A percentile compares a stretch with the other conserved stretches of the same genome.
These are phyloP conservation scores for Motacilla alba DNA, from an alignment of 2,113 vertebrate species.

Conservation along the genomic window DNA sequence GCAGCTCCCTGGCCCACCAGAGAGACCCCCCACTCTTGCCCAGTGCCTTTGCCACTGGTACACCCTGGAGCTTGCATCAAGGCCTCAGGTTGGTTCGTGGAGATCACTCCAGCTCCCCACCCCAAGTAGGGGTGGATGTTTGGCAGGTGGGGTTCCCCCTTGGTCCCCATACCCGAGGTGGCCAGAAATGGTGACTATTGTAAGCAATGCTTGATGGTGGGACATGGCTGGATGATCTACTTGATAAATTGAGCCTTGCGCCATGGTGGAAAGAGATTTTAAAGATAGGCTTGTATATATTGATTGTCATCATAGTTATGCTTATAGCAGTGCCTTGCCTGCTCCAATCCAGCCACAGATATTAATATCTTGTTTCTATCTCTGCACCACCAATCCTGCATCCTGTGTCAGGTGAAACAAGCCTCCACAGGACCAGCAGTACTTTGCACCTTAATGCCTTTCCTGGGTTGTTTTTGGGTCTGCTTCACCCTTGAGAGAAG, in stretches of 20 bases:
- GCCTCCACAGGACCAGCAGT: neutral
- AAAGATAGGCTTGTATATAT: neutral
- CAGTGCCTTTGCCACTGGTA: neutral
- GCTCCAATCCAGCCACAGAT: neutral
- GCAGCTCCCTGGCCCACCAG: neutral
- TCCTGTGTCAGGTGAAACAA: neutral
- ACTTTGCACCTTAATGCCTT: neutral
- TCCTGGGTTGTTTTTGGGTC: neutral
- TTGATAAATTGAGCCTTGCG: neutral
- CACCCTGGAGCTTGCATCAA: neutral
- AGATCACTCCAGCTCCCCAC: neutral
- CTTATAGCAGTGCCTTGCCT: neutral
- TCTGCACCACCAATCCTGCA: neutral
- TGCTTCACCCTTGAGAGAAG: neutral
- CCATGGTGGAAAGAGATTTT: neutral
- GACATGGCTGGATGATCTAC: neutral
- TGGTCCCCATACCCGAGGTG: accelerated
- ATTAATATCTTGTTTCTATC: neutral
- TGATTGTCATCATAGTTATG: neutral
- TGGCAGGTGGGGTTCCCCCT: neutral
- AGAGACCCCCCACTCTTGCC: neutral
- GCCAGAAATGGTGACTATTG: neutral
- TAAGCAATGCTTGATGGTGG: neutral
- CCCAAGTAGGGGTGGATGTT: accelerated
- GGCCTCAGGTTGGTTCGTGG: neutral